These are phyloP conservation scores for Corythornis vintsioides DNA, from an alignment of 2,113 vertebrate species.

Conservation along the genomic window DNA sequence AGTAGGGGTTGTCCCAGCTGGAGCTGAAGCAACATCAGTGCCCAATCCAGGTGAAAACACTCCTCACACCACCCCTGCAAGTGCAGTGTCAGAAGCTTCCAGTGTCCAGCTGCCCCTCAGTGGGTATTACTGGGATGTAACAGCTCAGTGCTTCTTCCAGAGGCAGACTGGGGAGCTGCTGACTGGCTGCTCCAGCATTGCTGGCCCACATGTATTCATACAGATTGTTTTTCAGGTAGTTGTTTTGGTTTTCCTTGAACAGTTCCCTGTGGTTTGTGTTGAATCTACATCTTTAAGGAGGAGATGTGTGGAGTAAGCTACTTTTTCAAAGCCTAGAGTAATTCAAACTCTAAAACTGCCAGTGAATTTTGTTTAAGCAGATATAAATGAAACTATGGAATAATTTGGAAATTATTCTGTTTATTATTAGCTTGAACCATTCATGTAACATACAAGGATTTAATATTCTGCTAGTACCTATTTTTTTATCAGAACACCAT, in stretches of 20 bases:
- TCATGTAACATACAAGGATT: not conserved
- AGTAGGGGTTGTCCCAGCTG: slow-evolving; percentile 58
- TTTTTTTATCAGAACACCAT: not conserved
- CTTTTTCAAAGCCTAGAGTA: not conserved
- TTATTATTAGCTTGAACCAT: not conserved
- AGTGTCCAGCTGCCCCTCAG: slow-evolving; percentile 69
- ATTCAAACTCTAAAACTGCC: not conserved
- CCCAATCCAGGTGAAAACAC: slow-evolving; percentile 55
- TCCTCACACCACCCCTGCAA: not conserved
- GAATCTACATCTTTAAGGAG: not conserved
- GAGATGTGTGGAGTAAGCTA: not conserved
- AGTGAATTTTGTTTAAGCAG: not conserved
- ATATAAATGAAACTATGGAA: not conserved
- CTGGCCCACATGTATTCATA: slow-evolving; percentile 73
- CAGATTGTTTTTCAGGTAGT: slow-evolving; percentile 47
- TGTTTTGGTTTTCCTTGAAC: not conserved
- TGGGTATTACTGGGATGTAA: slow-evolving; percentile 74
- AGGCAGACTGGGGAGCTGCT: slow-evolving; percentile 77
- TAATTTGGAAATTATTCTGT: not conserved
- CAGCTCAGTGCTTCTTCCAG: slow-evolving; percentile 80
- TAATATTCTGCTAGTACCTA: not conserved
- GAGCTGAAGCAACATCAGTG: slow-evolving; percentile 45
- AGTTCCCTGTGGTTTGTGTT: not conserved
- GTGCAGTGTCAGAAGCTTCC: not conserved
- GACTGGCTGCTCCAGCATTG: slow-evolving; percentile 63